Evolutionary conservation across 2,113 vertebrate species (phyloP), one percentile per base, ranked within the genome.

Genomic region (Limnothrissa miodon): DNA sequence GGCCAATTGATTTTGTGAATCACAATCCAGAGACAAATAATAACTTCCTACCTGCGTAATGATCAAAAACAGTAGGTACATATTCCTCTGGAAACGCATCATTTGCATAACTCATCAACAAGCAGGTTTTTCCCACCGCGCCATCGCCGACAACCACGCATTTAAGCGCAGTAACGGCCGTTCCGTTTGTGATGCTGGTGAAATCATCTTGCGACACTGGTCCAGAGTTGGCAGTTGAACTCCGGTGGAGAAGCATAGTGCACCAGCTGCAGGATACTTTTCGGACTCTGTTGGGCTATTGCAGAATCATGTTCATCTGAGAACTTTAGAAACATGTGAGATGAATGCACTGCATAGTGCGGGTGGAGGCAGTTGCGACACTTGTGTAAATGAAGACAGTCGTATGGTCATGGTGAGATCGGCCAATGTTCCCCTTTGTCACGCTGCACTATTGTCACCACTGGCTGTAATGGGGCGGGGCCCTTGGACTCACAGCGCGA

Each of bases 31-130:
- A 21, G 51, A 17, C 19, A 19, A 56, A 74, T 74, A 11, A n/a
- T 39, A 81, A 39, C 80, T 45, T 78, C 94, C 90, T 93, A 99
- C 98, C 98, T 94, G 97, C 98, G 91, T 99, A 98, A 92, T 99
- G 98, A 92, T 99, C 97, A 91, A 99, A 99, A 80, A 99, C 97
- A 33, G 98, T 99, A 89, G 98, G 98, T 48, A 98, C 97, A 89
- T 99, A 99, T 92, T 98, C 97, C 95, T 99, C 97, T 0, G 97
- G 98, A 92, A 99, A 99, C 90, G 97, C 97, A 95, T 99, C 97
- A 87, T 98, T 99, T 93, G 97, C 97, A 90, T 99, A 99, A 94
- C 97, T 99, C 97, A 98, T 99, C 84, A 99, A 95, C 66, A 98
- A 95, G 93, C 98, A 99, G 88, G 98, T 99, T 93, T 98, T 99